A percentile compares a stretch with the other conserved stretches of the same genome.
Evolutionary conservation across 1,140 invertebrate genomes (phyloP).

Genomic region (Drosophila carrolli): DNA sequence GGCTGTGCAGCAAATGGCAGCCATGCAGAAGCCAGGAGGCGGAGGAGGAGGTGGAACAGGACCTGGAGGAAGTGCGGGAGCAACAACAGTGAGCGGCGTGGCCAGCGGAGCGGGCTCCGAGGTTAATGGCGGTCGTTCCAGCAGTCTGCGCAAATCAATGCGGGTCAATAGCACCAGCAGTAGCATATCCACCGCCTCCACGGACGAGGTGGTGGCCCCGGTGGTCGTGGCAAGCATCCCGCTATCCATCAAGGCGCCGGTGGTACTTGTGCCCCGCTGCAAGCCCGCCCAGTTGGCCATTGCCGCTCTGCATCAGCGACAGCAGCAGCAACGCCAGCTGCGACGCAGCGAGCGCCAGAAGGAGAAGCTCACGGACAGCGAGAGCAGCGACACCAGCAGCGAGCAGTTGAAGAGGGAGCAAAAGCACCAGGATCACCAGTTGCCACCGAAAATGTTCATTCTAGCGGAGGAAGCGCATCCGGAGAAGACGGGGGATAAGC

Average conservation of each 20-base stretch:
- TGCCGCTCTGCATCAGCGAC: conserved; percentile 48
- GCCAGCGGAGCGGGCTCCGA: conserved; percentile 36
- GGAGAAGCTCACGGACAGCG: conserved; percentile 55
- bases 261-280: conserved; percentile 65
- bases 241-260: conserved; percentile 45
- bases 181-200: conserved; percentile 77
- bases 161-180: conserved; percentile 83
- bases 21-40: conserved; percentile 64
- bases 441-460: conserved; percentile 20
- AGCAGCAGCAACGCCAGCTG: conserved; percentile 64
- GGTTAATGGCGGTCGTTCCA: conserved; percentile 45
- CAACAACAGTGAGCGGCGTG: conserved; percentile 9
- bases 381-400: conserved; percentile 61
- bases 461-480: conserved; percentile 5
- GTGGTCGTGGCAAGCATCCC: conserved; percentile 6
- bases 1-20: conserved; percentile 62
- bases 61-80: neutral
- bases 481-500: conserved; percentile 9
- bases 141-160: conserved; percentile 71
- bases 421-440: conserved; percentile 32
- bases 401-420: conserved; percentile 29
- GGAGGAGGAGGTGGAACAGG: neutral
- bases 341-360: conserved; percentile 39
- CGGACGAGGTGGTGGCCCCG: conserved; percentile 52
- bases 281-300: conserved; percentile 59